Percentiles rank a stretch among this genome's conserved stretches.
Evolutionary conservation across 2,113 vertebrate genomes (phyloP).

Genomic region (Mustela lutreola): DNA sequence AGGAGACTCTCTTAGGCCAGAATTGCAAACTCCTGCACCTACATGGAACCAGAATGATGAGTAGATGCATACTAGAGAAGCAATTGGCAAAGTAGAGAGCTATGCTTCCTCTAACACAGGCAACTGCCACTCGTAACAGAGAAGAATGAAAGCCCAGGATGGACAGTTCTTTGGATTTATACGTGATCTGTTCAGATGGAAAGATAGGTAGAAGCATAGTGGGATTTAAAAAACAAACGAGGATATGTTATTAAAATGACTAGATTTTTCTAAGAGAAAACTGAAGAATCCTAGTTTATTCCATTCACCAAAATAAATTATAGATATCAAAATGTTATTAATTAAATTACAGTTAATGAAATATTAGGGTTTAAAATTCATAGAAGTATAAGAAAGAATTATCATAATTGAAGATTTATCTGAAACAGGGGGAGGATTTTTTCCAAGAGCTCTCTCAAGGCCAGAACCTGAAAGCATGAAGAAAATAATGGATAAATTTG

Average conservation of each 20-base stretch:
- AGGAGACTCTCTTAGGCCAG: neutral
- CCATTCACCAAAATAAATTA: slow-evolving; percentile 6
- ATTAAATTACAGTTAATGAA: neutral
- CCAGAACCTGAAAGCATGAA: neutral
- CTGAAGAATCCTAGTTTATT: neutral
- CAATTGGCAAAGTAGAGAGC: neutral
- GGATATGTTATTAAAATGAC: neutral
- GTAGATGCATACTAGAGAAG: neutral
- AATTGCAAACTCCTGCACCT: neutral
- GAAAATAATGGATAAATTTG: neutral
- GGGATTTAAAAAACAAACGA: slow-evolving; percentile 17
- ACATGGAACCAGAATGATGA: neutral
- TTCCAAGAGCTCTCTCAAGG: neutral
- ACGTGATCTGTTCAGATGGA: neutral
- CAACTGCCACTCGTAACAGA: neutral
- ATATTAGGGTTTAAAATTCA: slow-evolving; percentile 31
- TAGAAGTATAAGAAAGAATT: neutral
- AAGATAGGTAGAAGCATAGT: neutral
- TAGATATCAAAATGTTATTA: neutral
- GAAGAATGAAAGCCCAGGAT: neutral
- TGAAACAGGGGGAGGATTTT: neutral
- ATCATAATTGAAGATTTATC: slow-evolving; percentile 37
- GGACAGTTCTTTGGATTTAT: neutral
- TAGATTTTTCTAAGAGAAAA: neutral
- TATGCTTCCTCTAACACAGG: neutral